Base-by-base conservation (phyloP, 37 sponge, comb jelly and placozoan species). In the Cladorhizidae sp. region DNA sequence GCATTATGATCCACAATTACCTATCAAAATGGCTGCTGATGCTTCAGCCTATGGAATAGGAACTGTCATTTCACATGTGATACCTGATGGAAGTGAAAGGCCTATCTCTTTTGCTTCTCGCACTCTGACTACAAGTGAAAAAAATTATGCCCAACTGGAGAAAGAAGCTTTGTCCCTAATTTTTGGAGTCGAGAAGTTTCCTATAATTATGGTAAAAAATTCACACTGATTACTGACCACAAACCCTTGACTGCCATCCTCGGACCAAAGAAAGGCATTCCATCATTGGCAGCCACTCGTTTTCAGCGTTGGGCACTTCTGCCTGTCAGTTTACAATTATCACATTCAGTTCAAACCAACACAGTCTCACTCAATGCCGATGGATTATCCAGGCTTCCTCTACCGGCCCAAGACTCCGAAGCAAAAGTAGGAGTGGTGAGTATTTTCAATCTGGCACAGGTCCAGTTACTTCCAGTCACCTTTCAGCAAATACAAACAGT, bases 11-110 rank as follows among this genome's bases (percentile, higher is more conserved):
- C 67, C 67, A 3, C 2, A 31, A 2, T 32, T 65, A 29, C 67
- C 67, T 35, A 65, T 65, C 32, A 3, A 31, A 7, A 2, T 65
- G 12, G 67, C 67, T 32, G 67, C 33, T 32, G 67, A 65, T 65
- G 67, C 67, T 33, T 65, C 36, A 32, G 2, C 67, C 18, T 65
- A 65, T 65, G 35, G 67, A 5, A 31, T 65, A 31, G 67, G 67
- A 29, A 31, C 67, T 14, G 36, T 65, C 2, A 3, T 65, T 18
- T 65, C 67, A 25, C 67, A 65, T 65, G 11, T 31, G 5, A 14
- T 65, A 3, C 67, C 67, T 65, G 67, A 65, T 33, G 67, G 67
- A 32, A 32, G 7, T 65, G 67, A 65, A 31, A 18, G 35, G 35
- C 67, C 18, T 1, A 31, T 65, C 14, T 32, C 32, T 32, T 36